Percentiles rank a stretch among this genome's conserved stretches.
These are phyloP conservation scores for Ambastaia sidthimunki DNA, from an alignment of 2,797 vertebrate genomes.

Conservation along the genomic window DNA sequence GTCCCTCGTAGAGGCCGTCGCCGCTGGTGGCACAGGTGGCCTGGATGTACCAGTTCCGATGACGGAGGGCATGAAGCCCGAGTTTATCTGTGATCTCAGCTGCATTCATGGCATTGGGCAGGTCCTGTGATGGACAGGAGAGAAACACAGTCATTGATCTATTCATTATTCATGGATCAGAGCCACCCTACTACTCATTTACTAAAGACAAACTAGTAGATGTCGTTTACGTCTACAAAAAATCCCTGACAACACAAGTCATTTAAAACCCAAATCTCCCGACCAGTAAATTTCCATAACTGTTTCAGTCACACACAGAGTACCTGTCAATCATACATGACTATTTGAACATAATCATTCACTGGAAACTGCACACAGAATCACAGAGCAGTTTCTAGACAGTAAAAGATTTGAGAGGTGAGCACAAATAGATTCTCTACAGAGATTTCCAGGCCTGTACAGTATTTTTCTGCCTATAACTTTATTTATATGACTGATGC, in stretches of 20 bases:
- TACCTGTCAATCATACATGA: background rate
- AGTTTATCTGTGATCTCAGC: constrained; percentile 89
- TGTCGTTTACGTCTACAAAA: background rate
- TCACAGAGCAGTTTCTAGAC: no score
- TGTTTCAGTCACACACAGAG: background rate
- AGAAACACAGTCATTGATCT: background rate
- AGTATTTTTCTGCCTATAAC: background rate
- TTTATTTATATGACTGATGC: background rate
- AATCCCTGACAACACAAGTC: background rate
- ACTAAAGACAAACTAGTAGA: background rate
- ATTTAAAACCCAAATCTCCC: background rate
- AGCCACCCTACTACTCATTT: background rate
- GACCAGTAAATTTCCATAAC: background rate
- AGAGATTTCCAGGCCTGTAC: no score
- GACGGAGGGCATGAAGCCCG: constrained; percentile 81
- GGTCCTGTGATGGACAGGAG: constrained; percentile 71
- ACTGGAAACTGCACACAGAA: no score
- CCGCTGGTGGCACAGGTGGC: constrained; percentile 86
- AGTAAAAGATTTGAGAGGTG: no score
- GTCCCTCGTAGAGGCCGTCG: constrained; percentile 84
- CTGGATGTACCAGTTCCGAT: constrained; percentile 87
- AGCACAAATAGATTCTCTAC: no score
- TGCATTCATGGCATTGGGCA: constrained; percentile 87
- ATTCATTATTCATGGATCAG: background rate
- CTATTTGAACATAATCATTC: background rate